Conservation (phyloP, 2,888 invertebrate species). For the Itoplectis maculator region DNA sequence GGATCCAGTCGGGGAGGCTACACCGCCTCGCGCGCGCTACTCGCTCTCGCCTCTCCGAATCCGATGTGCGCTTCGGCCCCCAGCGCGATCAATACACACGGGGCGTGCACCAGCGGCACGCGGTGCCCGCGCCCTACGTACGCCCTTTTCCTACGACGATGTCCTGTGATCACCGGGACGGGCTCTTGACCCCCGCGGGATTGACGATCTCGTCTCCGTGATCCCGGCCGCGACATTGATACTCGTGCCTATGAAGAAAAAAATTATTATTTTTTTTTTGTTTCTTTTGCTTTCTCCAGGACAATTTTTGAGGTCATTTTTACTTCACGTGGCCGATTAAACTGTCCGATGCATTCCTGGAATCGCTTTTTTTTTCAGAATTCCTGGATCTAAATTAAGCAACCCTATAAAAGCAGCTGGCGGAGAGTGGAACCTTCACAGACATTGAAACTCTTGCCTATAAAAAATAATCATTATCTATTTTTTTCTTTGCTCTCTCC, state of each 20-base stretch:
- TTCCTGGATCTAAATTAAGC: too few species aligned
- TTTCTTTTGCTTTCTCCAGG: too few species aligned
- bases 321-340: too few species aligned
- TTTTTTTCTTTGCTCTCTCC: too few species aligned
- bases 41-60: constrained; percentile 77
- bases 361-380: too few species aligned
- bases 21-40: constrained; percentile 24
- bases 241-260: not conserved
- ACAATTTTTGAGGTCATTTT: not conserved
- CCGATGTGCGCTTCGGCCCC: constrained; percentile 78
- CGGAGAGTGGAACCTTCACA: too few species aligned
- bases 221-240: constrained; percentile 2
- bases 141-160: constrained; percentile 68
- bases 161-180: constrained; percentile 55
- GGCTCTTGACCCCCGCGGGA: constrained; percentile 53
- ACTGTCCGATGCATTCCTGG: too few species aligned
- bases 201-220: constrained; percentile 18
- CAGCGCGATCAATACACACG: constrained; percentile 81
- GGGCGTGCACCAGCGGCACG: constrained; percentile 79
- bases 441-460: too few species aligned
- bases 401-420: too few species aligned
- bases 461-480: too few species aligned
- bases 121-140: constrained; percentile 63
- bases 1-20: constrained; percentile 24
- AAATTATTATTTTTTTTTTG: not conserved